Base-by-base conservation (phyloP, 2,797 vertebrate genomes). In the Ataeniobius toweri region DNA sequence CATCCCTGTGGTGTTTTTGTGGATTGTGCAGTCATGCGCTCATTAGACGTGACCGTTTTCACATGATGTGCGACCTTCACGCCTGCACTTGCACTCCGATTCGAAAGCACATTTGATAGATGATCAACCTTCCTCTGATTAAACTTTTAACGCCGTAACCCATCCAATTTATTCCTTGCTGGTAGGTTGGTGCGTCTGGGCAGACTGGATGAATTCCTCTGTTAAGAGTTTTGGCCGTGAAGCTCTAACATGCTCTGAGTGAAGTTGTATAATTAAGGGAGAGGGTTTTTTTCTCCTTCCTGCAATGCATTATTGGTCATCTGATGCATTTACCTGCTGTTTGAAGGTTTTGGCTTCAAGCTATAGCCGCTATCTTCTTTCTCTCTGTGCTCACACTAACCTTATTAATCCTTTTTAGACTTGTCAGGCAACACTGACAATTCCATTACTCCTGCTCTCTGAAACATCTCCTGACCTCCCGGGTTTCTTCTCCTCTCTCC, bases 41-140 rank as follows among this genome's bases (percentile, higher is more conserved):
- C 13, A 48, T 76, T 71, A 80, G 81, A 86, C 61, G 12, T 59
- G 85, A 93, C 76, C 78, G 31, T 77, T 85, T 85, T 86, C 80
- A 82, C 83, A 74, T 77, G 82, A 73, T 3, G 48, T 18, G 46
- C 48, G 74, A 84, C 84, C 84, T 83, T 83, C 87, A 85, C 26
- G 24, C 80, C 2, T 22, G 12, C 48, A 10, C 28, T 1, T 7
- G 69, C 58, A 0, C 74, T n/a, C 26, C 14, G 50, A n/a, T 44
- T 65, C 20, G 3, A 71, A 51, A 39, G 50, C 77, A 53, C 20
- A 44, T 73, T 13, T 56, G 59, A 68, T 8, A 87, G 73, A 82
- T 82, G 79, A 89, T 89, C 76, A 81, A 83, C 85, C 83, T 86
- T 88, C 74, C 73, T 0, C 79, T 80, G 76, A 87, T 89, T 88